These are phyloP conservation scores for Corythaixoides concolor DNA, from an alignment of 2,113 vertebrate species.

Conservation along the genomic window DNA sequence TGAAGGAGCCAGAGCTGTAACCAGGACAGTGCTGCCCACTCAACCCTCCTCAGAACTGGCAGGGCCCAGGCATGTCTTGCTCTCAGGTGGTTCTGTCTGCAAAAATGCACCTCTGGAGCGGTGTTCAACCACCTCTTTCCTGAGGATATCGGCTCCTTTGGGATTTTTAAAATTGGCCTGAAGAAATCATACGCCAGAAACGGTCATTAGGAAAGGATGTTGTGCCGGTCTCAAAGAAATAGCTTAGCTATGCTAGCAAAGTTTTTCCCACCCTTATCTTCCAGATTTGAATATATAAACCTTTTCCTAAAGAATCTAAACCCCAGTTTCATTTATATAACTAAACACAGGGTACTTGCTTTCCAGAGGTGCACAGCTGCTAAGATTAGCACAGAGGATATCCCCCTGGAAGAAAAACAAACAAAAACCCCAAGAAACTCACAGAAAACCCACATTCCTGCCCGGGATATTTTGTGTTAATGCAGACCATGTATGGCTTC, in stretches of 20 bases:
- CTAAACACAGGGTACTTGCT: background rate
- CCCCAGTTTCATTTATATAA: background rate
- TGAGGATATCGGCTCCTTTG: background rate
- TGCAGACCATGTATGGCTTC: background rate
- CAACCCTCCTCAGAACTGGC: background rate
- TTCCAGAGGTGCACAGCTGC: background rate
- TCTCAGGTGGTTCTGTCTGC: background rate
- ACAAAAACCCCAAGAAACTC: background rate
- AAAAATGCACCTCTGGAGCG: background rate
- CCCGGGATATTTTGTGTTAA: background rate
- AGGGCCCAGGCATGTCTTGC: background rate
- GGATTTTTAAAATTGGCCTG: background rate
- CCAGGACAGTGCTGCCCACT: background rate
- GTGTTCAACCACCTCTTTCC: background rate
- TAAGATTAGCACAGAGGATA: background rate
- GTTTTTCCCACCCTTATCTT: background rate
- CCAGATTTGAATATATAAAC: background rate
- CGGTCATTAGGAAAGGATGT: background rate
- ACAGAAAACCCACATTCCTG: background rate
- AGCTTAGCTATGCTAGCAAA: background rate
- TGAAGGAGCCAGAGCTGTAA: background rate
- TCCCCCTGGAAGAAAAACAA: background rate
- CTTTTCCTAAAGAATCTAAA: background rate
- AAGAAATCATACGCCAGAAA: background rate
- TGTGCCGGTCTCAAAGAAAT: background rate